Evolutionary conservation across 2,797 vertebrate genomes (phyloP), one percentile per base, ranked within the genome.

Genomic region (Melanotaenia pygmaea): DNA sequence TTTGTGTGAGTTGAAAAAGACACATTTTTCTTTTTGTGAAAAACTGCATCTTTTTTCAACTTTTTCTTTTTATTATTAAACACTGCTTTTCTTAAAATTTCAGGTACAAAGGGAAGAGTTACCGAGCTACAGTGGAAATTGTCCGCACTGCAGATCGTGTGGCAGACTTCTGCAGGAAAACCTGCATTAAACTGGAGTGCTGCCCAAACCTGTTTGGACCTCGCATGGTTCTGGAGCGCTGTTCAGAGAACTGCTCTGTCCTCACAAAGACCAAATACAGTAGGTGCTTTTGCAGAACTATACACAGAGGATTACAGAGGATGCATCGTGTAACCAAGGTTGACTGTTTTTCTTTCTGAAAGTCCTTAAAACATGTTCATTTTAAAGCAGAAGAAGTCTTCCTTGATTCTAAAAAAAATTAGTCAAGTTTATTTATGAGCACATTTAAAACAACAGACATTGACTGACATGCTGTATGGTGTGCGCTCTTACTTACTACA

Each of bases 181-280:
- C 97, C 0, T 99, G 98, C 89, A 96, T 99, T 89, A 97, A 97
- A 84, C 91, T 99, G 61, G 97, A 99, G 82, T 99, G 98, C 84
- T 99, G 98, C 88, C 98, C 98, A 12, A 99, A 99, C 88, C 95
- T 99, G 71, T 99, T 99, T 7, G 97, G 98, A 58, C 97, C 98
- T 54, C 93, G 95, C 70, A 98, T 99, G 97, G 97, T 99, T 88
- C 93, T 98, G 86, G 97, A 99, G 68, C 96, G 91, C 74, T 99
- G 98, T 91, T 97, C 98, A 0, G 98, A 99, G 89, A 99, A 99
- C 91, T 99, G 98, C 90, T 99, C 97, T n/a, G 96, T 99, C 80
- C 95, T 99, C 84, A 99, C 98, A 84, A 99, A 99, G 94, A 99
- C 98, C 77, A 99, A 98, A 95, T 99, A 99, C 94, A 99, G 98